Evolutionary conservation across 2,888 invertebrate species (phyloP).

Genomic region (Serripes groenlandicus): DNA sequence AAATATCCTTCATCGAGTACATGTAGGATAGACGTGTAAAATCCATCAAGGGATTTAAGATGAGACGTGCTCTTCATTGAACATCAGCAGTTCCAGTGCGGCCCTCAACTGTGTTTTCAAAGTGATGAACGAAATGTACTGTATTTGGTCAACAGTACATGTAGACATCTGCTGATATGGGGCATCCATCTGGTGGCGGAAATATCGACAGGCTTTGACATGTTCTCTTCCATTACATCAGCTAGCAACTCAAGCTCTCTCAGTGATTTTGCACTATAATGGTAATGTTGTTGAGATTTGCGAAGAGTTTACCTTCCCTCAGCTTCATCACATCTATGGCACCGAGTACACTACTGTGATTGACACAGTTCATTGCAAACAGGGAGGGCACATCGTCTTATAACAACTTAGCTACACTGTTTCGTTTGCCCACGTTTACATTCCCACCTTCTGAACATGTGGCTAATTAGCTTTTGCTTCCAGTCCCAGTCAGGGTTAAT

Average conservation of each 20-base stretch:
- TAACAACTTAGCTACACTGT: constrained; percentile 48
- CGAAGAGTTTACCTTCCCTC: constrained; percentile 39
- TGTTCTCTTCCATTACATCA: constrained; percentile 56
- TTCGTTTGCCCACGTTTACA: constrained; percentile 50
- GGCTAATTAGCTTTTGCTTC: constrained; percentile 37
- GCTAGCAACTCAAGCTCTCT: constrained; percentile 57
- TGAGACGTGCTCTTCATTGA: constrained; percentile 37
- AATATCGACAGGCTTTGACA: no score
- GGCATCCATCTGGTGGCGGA: constrained; percentile 64
- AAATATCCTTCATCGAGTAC: no score
- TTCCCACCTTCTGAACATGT: constrained; percentile 56
- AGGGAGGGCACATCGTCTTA: constrained; percentile 42
- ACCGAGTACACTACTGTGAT: constrained; percentile 50
- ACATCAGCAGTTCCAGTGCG: constrained; percentile 38
- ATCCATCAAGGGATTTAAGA: constrained; percentile 36
- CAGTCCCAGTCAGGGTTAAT: constrained; percentile 42
- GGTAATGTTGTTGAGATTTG: constrained; percentile 60
- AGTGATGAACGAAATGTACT: constrained; percentile 40
- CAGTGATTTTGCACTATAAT: constrained; percentile 58
- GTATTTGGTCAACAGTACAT: constrained; percentile 37
- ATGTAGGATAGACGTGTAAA: no score
- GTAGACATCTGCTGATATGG: constrained; percentile 47
- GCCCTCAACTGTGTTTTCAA: constrained; percentile 54
- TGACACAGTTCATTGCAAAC: constrained; percentile 53
- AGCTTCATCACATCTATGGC: constrained; percentile 56